Conservation (phyloP, 2,888 invertebrate species). For the Epistrophe eligans region DNA sequence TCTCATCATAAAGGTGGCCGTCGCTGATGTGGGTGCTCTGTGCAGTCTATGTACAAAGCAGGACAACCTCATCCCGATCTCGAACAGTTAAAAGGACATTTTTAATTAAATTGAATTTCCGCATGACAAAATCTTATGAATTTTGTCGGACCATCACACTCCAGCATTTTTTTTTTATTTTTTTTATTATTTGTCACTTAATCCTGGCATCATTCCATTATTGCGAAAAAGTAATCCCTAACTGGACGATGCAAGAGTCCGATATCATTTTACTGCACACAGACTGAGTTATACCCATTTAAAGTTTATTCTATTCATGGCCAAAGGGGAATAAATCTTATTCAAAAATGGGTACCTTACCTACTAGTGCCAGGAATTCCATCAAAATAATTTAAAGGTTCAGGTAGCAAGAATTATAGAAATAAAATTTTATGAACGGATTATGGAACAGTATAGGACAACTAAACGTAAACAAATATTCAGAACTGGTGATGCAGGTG, state of each 20-base stretch:
- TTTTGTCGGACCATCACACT: constrained; percentile 21
- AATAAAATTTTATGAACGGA: not conserved
- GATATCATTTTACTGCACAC: constrained; percentile 12
- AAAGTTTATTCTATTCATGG: constrained; percentile 4
- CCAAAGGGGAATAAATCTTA: not conserved
- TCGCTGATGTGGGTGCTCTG: not conserved
- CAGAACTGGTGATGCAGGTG: not conserved
- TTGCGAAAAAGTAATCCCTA: constrained; percentile 30
- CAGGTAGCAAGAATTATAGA: not conserved
- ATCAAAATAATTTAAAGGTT: constrained; percentile 9
- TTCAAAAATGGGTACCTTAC: not conserved
- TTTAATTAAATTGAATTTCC: constrained; percentile 82
- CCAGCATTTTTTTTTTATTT: not conserved
- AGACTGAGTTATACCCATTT: constrained; percentile 6
- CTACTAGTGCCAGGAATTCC: constrained; percentile 4
- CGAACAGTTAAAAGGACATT: constrained; percentile 77
- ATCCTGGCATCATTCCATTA: constrained; percentile 21
- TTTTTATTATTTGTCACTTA: constrained; percentile 27
- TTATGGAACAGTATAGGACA: not conserved
- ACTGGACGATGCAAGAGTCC: constrained; percentile 3
- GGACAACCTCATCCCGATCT: not conserved
- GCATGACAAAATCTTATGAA: constrained; percentile 76
- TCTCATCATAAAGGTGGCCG: constrained; percentile 1
- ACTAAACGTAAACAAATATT: not conserved
- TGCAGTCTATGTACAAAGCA: not conserved